These are phyloP conservation scores for Alfaro cultratus DNA, from an alignment of 2,797 vertebrate genomes.

Conservation along the genomic window DNA sequence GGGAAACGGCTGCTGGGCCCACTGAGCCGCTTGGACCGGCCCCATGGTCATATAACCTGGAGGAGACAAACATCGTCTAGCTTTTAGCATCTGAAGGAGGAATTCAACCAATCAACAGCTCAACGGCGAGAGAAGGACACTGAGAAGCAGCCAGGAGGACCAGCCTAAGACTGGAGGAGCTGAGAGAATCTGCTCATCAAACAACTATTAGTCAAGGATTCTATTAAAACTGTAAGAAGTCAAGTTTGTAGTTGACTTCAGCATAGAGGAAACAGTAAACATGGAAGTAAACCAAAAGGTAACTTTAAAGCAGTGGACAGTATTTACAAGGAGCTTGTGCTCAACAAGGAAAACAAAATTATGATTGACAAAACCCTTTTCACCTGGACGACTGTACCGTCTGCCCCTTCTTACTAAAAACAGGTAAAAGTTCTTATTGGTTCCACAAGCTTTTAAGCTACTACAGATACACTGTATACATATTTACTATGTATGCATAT, in stretches of 20 bases:
- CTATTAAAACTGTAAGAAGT: neutral
- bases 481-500: neutral
- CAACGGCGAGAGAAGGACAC: neutral
- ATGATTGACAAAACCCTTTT: too few species aligned
- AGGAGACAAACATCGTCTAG: neutral
- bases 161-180: neutral
- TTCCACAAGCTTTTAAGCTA: neutral
- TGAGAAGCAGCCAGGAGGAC: neutral
- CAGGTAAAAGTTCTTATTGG: neutral
- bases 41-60: conserved; percentile 99
- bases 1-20: conserved; percentile 93
- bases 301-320: too few species aligned
- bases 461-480: neutral
- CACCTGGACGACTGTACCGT: too few species aligned
- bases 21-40: conserved; percentile 94
- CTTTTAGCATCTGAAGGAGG: neutral
- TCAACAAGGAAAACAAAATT: neutral
- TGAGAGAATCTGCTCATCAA: neutral
- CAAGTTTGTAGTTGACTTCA: neutral
- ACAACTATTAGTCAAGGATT: neutral
- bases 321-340: too few species aligned
- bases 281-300: neutral
- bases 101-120: neutral
- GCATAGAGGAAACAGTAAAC: neutral
- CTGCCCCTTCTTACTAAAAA: too few species aligned